Conservation (phyloP, 1,140 invertebrate genomes). For the Chironomus striatipennis region DNA sequence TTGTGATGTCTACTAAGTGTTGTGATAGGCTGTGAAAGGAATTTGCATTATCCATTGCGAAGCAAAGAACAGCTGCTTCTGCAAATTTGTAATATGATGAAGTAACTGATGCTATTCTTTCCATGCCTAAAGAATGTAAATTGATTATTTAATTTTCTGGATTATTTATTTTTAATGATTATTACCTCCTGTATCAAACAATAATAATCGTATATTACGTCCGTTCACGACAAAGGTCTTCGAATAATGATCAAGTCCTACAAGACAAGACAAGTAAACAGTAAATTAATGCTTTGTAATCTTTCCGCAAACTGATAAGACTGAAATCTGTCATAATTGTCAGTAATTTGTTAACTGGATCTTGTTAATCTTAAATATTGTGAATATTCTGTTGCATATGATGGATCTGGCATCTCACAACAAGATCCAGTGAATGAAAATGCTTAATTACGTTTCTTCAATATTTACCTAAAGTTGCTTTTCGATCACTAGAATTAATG, state of each 20-base stretch:
- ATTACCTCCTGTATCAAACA: conserved; percentile 18
- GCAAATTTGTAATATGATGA: conserved; percentile 91
- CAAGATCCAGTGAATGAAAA: too few relatives aligned
- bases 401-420: too few relatives aligned
- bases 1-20: conserved; percentile 82
- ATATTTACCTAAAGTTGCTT: conserved; percentile 67
- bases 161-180: not conserved
- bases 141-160: not conserved
- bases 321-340: too few relatives aligned
- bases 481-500: conserved; percentile 65
- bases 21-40: conserved; percentile 88
- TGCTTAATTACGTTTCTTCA: not conserved
- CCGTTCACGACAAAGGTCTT: not conserved
- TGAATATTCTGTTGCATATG: too few relatives aligned
- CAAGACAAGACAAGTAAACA: not conserved
- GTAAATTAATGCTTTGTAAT: not conserved
- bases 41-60: conserved; percentile 80
- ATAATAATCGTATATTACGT: not conserved
- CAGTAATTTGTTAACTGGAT: too few relatives aligned
- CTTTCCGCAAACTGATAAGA: not conserved
- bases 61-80: conserved; percentile 82
- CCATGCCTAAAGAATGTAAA: conserved; percentile 55
- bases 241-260: conserved; percentile 15
- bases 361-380: too few relatives aligned
- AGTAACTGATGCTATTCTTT: conserved; percentile 85